These are phyloP conservation scores for Knipowitschia caucasica DNA, from an alignment of 2,797 vertebrate species.

Conservation along the genomic window DNA sequence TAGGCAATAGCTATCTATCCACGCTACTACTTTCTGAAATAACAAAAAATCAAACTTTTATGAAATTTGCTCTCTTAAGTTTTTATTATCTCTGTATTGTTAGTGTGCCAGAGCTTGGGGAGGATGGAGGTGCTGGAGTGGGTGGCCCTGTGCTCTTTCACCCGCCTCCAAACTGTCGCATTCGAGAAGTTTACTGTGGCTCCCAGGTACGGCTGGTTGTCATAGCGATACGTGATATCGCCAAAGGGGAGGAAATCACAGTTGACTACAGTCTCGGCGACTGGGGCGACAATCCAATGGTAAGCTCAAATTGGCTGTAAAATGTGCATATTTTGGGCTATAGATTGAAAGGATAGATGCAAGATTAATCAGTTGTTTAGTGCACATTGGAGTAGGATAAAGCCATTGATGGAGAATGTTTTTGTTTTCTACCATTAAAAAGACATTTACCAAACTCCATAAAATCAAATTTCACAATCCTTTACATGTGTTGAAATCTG, in stretches of 20 bases:
- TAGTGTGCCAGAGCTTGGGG: conserved; percentile 78
- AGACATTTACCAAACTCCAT: too few relatives aligned
- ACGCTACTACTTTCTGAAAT: too few relatives aligned
- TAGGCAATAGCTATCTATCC: too few relatives aligned
- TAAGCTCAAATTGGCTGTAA: conserved; percentile 33
- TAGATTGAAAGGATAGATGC: too few relatives aligned
- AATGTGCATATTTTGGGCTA: conserved; percentile 6
- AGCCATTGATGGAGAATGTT: too few relatives aligned
- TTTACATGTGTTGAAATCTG: too few relatives aligned
- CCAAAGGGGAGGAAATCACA: conserved; percentile 82
- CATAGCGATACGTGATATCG: conserved; percentile 80
- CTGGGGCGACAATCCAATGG: conserved; percentile 80
- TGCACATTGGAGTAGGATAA: too few relatives aligned
- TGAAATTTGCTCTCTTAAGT: too few relatives aligned
- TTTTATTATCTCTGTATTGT: background rate
- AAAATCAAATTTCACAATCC: too few relatives aligned
- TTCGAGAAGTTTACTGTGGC: conserved; percentile 81
- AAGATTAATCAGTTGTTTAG: too few relatives aligned
- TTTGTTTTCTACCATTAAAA: too few relatives aligned
- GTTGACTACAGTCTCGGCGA: conserved; percentile 82
- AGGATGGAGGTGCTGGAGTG: conserved; percentile 74
- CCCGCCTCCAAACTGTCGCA: conserved; percentile 79
- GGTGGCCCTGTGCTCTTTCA: conserved; percentile 78
- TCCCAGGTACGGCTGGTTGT: conserved; percentile 80
- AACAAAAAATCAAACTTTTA: background rate